Conservation (phyloP, 2,797 vertebrate genomes). For the Poliocrania exsul region DNA sequence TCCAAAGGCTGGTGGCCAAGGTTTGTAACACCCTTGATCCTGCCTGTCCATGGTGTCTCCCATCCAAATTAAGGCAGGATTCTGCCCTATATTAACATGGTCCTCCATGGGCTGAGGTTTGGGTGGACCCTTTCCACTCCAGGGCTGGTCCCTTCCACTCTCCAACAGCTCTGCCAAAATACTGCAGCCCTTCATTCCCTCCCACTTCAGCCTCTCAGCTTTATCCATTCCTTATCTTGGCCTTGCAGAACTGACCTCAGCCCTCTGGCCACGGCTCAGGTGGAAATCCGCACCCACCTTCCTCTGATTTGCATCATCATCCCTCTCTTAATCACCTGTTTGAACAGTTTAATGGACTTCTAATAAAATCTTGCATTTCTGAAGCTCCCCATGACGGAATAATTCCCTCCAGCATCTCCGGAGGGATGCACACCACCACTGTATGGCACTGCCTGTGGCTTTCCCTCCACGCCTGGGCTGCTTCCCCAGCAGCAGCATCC, state of each 20-base stretch:
- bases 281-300: neutral
- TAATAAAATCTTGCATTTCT: neutral
- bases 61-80: neutral
- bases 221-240: neutral
- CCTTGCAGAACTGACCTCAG: accelerated
- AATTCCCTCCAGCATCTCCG: accelerated
- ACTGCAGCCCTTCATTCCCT: neutral
- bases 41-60: neutral
- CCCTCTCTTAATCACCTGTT: neutral
- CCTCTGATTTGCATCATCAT: neutral
- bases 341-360: neutral
- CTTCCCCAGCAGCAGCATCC: neutral
- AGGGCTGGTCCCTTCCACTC: neutral
- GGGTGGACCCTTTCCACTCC: neutral
- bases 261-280: neutral
- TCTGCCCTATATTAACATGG: neutral
- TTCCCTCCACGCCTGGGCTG: neutral
- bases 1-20: neutral
- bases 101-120: neutral
- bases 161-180: neutral
- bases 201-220: neutral
- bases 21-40: neutral
- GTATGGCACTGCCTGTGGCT: accelerated
- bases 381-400: neutral
- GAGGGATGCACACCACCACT: neutral